phyloP scores from a whole-genome alignment of 1,140 invertebrate genomes.

The Zaprionus capensis region DNA sequence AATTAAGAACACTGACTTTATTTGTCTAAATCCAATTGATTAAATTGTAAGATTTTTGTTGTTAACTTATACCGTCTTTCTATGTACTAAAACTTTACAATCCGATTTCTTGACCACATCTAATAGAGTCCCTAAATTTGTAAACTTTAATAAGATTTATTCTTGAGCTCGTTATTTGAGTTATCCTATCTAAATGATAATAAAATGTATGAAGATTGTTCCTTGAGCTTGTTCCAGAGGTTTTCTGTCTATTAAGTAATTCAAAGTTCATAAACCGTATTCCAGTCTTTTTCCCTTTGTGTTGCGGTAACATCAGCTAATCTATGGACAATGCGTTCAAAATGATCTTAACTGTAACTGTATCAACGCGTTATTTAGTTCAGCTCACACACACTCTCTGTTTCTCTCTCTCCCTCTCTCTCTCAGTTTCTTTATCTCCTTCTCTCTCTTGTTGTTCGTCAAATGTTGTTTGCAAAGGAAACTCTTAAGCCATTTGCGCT shows the following conservation, averaged over 20 bases:
- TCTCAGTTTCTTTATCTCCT: background rate
- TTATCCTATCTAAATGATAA: too few species aligned
- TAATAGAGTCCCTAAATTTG: too few species aligned
- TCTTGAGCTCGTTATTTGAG: too few species aligned
- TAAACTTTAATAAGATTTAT: too few species aligned
- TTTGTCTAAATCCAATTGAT: too few species aligned
- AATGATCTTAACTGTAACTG: slow-evolving; percentile 7
- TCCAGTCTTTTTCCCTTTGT: background rate
- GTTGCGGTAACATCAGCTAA: background rate
- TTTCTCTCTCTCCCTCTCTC: background rate
- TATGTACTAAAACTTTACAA: too few species aligned
- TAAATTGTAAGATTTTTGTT: too few species aligned
- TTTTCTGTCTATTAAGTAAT: background rate
- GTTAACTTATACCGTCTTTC: too few species aligned
- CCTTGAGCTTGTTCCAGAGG: background rate
- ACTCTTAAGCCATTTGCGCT: slow-evolving; percentile 32
- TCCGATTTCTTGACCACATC: too few species aligned
- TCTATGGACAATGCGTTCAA: background rate
- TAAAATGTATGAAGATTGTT: too few species aligned
- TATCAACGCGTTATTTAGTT: background rate
- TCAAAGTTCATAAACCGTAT: background rate
- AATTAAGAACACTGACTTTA: too few species aligned
- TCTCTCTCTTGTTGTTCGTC: slow-evolving; percentile 9
- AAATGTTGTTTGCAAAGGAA: slow-evolving; percentile 23
- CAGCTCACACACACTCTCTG: background rate